A percentile compares a stretch with the other conserved stretches of the same genome.
phyloP scores from a whole-genome alignment of 1,140 invertebrate species.

The Orchesella cincta region DNA sequence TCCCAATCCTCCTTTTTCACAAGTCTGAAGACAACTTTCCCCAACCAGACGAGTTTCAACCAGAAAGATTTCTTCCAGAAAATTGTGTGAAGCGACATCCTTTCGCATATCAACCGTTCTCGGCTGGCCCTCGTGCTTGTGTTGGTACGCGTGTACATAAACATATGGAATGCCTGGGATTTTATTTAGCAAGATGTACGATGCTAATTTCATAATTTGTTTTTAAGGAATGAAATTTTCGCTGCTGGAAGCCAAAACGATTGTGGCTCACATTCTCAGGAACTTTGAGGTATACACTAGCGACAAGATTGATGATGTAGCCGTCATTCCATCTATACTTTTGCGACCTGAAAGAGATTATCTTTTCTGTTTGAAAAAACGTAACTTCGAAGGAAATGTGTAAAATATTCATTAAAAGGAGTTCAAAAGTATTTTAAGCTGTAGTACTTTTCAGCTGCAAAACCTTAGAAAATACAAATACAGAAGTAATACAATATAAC shows the following conservation, averaged over 20 bases:
- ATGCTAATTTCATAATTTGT: conserved; percentile 7
- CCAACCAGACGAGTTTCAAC: background rate
- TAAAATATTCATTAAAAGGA: no score
- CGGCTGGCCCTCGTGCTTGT: background rate
- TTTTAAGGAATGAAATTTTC: background rate
- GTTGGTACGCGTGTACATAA: conserved; percentile 41
- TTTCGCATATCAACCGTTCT: background rate
- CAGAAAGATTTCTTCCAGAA: background rate
- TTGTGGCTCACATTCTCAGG: background rate
- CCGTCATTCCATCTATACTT: background rate
- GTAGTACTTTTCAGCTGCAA: no score
- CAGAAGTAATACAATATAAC: no score
- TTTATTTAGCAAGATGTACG: background rate
- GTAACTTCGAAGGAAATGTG: no score
- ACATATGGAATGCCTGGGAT: no score
- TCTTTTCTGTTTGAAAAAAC: background rate
- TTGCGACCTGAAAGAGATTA: background rate
- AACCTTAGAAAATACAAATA: no score
- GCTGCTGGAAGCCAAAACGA: background rate
- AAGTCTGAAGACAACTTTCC: background rate
- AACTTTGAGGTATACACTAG: background rate
- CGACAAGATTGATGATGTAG: background rate
- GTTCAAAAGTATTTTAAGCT: no score
- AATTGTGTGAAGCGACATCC: background rate
- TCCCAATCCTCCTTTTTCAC: background rate